Evolutionary conservation across 2,797 vertebrate species (phyloP), one percentile per base, ranked within the genome.

Genomic region (Paedocypris micromegethes): DNA sequence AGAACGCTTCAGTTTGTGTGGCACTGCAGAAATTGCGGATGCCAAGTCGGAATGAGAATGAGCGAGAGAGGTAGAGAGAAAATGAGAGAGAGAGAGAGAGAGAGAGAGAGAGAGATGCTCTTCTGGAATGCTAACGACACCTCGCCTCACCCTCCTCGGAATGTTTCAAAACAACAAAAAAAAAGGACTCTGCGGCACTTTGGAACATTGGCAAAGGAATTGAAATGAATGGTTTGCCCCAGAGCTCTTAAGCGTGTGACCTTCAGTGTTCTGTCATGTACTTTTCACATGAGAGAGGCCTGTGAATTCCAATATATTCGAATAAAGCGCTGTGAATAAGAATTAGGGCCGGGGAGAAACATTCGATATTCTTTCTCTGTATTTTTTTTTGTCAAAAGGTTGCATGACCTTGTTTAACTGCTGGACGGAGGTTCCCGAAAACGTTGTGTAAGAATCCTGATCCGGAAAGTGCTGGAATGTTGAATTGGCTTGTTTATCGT

Each of bases 11-110:
- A 80, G 81, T 82, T 85, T 74, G 76, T 85, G 78, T 83, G 67
- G 79, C 79, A 75, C 70, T 81, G 83, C 85, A 78, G 81, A 83
- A 84, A 84, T 83, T 81, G 82, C 69, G 69, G 81, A 82, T 84
- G 72, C 69, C 74, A 63, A 76, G 79, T 77, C 78, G 68, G 76
- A 23, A 23, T 23, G 23, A 23, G 23, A 23, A 23, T 74, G 70
- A 48, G 70, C 72, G 76, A 77, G 69, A 46, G 66, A 66, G 49
- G 23, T 23, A 23, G 23, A 47, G 56, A 61, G 57, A 58, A 46
- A 55, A 62, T 42, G 64, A 53, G 68, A 67, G 74, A 70, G 40
- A 40, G 53, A 57, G 63, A 51, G 41, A 70, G 58, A n/a, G 64
- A 53, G 68, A 67, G 74, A 70, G 40, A 40, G 54, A 74, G 66